phyloP scores from a whole-genome alignment of 2,113 vertebrate species.

The Orycteropus afer region DNA sequence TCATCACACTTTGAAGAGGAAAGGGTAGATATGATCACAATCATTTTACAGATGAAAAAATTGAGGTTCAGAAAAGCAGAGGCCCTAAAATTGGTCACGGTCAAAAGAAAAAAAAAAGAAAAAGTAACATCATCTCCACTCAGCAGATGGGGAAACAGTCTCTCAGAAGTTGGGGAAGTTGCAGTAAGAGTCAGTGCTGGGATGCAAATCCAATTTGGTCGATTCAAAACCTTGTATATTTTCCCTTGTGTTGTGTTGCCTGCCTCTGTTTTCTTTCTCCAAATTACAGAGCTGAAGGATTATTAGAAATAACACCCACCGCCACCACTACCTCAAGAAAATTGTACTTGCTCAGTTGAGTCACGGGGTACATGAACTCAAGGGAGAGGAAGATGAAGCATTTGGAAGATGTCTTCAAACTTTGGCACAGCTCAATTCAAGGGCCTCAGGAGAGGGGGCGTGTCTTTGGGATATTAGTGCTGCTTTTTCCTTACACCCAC shows the following conservation, averaged over 20 bases:
- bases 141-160: background rate
- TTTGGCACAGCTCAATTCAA: background rate
- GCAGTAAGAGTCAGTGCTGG: background rate
- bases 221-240: constrained; percentile 29
- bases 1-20: constrained; percentile 7
- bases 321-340: background rate
- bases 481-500: too few species aligned
- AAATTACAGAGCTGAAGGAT: background rate
- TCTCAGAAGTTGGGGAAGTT: background rate
- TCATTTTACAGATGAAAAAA: constrained; percentile 7
- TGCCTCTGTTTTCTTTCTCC: background rate
- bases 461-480: constrained; percentile 1
- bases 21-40: background rate
- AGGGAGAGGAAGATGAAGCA: constrained; percentile 21
- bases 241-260: background rate
- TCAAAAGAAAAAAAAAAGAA: background rate
- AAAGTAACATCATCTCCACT: background rate
- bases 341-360: background rate
- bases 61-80: constrained; percentile 17
- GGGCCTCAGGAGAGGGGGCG: background rate
- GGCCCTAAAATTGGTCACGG: background rate
- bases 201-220: constrained; percentile 11
- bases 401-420: background rate
- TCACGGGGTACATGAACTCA: background rate
- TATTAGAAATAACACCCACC: background rate